phyloP scores from a whole-genome alignment of 1,140 invertebrate genomes.

The Cryptotermes secundus region DNA sequence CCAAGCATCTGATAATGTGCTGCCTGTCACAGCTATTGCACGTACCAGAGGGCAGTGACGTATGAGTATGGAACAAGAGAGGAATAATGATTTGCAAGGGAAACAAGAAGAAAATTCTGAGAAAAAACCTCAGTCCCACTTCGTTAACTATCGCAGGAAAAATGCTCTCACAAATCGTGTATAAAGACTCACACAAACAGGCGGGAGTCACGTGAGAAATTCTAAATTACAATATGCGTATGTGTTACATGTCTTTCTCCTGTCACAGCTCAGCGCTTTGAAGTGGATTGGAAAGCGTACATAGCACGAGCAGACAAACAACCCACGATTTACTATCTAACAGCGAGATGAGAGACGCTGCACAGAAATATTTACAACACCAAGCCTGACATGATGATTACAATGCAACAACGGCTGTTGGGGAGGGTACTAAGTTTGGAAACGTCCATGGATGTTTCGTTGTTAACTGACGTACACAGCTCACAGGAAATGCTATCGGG shows the following conservation, averaged over 20 bases:
- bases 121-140: too few relatives aligned
- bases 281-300: background rate
- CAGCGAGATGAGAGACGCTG: background rate
- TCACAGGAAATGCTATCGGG: too few relatives aligned
- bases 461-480: too few relatives aligned
- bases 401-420: background rate
- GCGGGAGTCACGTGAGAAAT: background rate
- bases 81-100: too few relatives aligned
- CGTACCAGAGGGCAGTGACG: too few relatives aligned
- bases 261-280: background rate
- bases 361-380: background rate
- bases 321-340: background rate
- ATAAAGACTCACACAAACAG: background rate
- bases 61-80: too few relatives aligned
- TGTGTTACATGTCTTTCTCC: background rate
- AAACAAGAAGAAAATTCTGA: too few relatives aligned
- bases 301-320: background rate
- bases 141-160: too few relatives aligned
- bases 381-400: conserved; percentile 3
- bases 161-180: background rate
- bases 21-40: too few relatives aligned
- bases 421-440: background rate
- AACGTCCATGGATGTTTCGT: background rate
- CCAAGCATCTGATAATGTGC: too few relatives aligned
- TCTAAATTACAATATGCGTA: background rate